A percentile compares a stretch with the other conserved stretches of the same genome.
These are phyloP conservation scores for Anolis sagrei DNA, from an alignment of 2,113 vertebrate species.

Conservation along the genomic window DNA sequence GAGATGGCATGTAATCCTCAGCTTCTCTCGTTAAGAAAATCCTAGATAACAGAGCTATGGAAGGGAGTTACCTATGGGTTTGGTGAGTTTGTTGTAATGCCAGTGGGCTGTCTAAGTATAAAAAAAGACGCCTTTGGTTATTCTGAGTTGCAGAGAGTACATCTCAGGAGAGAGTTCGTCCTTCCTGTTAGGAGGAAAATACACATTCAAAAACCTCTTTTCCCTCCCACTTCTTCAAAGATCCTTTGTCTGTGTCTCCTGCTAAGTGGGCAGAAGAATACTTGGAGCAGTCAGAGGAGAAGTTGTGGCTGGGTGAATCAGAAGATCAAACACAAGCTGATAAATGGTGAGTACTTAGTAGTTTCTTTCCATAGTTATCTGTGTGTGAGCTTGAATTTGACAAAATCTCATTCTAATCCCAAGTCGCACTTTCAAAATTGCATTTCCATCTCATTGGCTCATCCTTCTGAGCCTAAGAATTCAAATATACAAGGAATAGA, in stretches of 20 bases:
- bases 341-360: slow-evolving; percentile 68
- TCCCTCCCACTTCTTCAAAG: slow-evolving; percentile 65
- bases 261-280: slow-evolving; percentile 97
- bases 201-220: background rate
- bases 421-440: background rate
- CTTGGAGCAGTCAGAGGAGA: slow-evolving; percentile 96
- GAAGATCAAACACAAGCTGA: slow-evolving; percentile 83
- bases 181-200: background rate
- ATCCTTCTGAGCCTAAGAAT: background rate
- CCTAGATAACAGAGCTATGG: background rate
- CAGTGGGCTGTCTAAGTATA: background rate
- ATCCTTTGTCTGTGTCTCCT: slow-evolving; percentile 84
- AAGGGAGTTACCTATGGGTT: no score
- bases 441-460: background rate
- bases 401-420: background rate
- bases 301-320: slow-evolving; percentile 93
- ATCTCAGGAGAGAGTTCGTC: background rate
- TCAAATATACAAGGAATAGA: background rate
- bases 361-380: background rate
- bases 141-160: no score
- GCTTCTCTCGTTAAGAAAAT: background rate
- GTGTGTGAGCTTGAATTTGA: background rate
- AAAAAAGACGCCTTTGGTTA: background rate
- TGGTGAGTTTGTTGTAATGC: background rate
- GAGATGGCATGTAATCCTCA: background rate